These are phyloP conservation scores for Drosophila multiciliata DNA, from an alignment of 2,888 invertebrate genomes.

Conservation along the genomic window DNA sequence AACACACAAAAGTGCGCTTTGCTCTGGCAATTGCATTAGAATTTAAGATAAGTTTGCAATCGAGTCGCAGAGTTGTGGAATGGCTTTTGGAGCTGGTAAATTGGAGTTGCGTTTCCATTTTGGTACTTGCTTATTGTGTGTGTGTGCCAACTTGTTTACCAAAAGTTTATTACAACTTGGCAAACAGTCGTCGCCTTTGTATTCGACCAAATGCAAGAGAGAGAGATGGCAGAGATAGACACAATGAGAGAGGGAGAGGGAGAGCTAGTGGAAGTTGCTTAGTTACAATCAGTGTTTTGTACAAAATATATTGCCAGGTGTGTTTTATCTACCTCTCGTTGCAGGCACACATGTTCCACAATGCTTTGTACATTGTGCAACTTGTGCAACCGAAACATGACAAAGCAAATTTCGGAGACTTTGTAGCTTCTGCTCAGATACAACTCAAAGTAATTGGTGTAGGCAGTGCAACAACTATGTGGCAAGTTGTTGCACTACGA, in stretches of 20 bases:
- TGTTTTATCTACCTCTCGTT: conserved; percentile 21
- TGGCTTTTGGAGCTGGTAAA: conserved; percentile 2
- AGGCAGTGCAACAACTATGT: neutral
- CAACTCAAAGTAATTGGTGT: conserved; percentile 20
- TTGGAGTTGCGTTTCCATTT: conserved; percentile 40
- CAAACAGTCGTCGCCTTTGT: conserved; percentile 79
- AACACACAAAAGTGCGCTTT: conserved; percentile 27
- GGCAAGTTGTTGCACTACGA: conserved; percentile 10
- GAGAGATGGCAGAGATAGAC: neutral
- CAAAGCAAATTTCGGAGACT: conserved; percentile 25
- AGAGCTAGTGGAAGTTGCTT: conserved; percentile 12
- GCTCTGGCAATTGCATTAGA: conserved; percentile 66
- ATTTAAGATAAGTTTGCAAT: conserved; percentile 72
- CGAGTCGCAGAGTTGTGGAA: conserved; percentile 10
- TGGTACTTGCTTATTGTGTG: conserved; percentile 28
- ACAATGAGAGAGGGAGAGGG: neutral
- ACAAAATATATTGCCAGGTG: conserved; percentile 36
- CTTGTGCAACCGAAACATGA: conserved; percentile 51
- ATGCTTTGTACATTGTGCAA: conserved; percentile 45
- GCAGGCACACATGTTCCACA: conserved; percentile 22
- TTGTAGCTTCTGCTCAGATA: conserved; percentile 17
- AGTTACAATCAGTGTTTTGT: conserved; percentile 73
- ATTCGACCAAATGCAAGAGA: conserved; percentile 19
- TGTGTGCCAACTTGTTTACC: conserved; percentile 63
- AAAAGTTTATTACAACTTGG: conserved; percentile 80